Base-by-base conservation (phyloP, 2,797 vertebrate genomes). In the Chromobotia macracanthus region DNA sequence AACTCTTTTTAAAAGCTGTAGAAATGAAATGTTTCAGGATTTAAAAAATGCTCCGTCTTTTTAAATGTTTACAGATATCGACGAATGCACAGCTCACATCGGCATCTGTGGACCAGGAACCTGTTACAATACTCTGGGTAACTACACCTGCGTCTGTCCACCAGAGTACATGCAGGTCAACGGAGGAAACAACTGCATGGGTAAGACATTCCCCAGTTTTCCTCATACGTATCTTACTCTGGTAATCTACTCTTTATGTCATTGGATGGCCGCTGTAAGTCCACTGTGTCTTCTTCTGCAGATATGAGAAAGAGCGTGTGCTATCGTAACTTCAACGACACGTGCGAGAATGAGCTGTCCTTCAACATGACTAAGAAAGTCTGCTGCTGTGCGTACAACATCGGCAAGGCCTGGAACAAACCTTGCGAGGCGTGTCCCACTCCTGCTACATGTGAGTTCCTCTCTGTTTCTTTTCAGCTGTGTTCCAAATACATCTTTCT, bases 301-400 rank as follows among this genome's bases (percentile, higher is more conserved):
- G 96, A 98, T 87, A 95, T 96, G 94, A 95, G 96, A 84, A 98
- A 97, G 89, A 96, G 95, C 0, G 90, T 95, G 71, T 97, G 97
- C 41, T 98, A 98, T 83, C 95, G 94, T 38, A 96, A 95, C 92
- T 96, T 94, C 87, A 95, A 97, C 0, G 95, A 96, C 91, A 96
- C 95, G 0, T 98, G 96, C 51, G 93, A 93, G 89, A 95, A 97
- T 21, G 95, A 97, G 87, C 91, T 97, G 23, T 94, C 96, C 76
- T 97, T 96, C 89, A 97, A 97, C 89, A 94, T 97, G 95, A 98
- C 97, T 81, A 96, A 93, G 90, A 98, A 97, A 90, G 95, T 95
- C 93, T 99, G 97, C 88, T 98, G 97, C 91, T 99, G 97, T 21
- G 94, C 97, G 73, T 97, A 98, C 91, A 96, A 96, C 19, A 94